These are phyloP conservation scores for Scelioninae gen. 1 DNA, from an alignment of 2,888 invertebrate species.

Conservation along the genomic window DNA sequence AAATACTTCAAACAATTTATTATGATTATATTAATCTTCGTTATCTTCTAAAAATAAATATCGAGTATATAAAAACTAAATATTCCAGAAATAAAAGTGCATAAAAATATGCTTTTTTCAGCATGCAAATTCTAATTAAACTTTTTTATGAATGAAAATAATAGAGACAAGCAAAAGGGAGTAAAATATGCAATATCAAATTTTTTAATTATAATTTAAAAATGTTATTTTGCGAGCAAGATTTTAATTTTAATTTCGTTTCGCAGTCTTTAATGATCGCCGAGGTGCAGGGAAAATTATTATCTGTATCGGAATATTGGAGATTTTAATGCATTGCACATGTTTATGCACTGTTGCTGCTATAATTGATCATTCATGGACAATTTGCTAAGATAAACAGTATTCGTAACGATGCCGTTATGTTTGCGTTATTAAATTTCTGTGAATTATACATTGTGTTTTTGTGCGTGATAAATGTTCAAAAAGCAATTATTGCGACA, in stretches of 20 bases:
- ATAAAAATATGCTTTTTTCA: no score
- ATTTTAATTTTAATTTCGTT: not conserved
- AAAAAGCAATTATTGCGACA: conserved; percentile 35
- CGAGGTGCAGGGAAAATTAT: not conserved
- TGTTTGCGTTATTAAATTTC: conserved; percentile 56
- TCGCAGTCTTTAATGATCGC: conserved; percentile 8
- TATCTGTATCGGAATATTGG: conserved; percentile 39
- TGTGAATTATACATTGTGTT: conserved; percentile 35
- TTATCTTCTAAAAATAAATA: no score
- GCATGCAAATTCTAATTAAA: no score
- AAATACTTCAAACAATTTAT: no score
- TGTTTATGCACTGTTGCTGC: conserved; percentile 57
- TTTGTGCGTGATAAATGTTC: conserved; percentile 29
- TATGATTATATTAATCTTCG: no score
- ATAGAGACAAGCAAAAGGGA: no score
- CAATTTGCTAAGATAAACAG: conserved; percentile 59
- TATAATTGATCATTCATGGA: conserved; percentile 65
- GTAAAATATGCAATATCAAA: no score
- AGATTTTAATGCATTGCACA: conserved; percentile 39
- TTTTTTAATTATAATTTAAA: no score
- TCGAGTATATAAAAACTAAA: no score
- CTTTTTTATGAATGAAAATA: no score
- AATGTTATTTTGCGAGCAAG: no score
- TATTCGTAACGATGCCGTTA: conserved; percentile 52
- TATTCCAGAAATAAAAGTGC: no score